A percentile compares a stretch with the other conserved stretches of the same genome.
phyloP scores from a whole-genome alignment of 2,888 invertebrate species.

The Noctua fimbriata region DNA sequence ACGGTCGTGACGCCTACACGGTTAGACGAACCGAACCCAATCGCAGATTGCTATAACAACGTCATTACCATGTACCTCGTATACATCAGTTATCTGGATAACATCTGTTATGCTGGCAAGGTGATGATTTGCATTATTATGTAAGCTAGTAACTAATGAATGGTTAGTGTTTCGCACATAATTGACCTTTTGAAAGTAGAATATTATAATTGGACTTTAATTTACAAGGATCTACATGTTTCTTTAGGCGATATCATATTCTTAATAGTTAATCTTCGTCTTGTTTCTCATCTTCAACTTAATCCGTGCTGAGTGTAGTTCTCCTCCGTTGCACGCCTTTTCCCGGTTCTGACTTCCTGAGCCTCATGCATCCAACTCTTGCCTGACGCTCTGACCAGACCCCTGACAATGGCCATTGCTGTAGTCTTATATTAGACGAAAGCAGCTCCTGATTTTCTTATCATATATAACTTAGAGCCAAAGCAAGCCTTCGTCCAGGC shows the following conservation, averaged over 20 bases:
- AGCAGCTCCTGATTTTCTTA: neutral
- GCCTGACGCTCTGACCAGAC: neutral
- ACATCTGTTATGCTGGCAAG: slow-evolving; percentile 57
- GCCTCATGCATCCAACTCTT: neutral
- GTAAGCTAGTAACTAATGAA: slow-evolving; percentile 43
- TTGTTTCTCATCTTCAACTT: neutral
- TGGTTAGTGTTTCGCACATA: slow-evolving; percentile 38
- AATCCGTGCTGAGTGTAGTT: neutral
- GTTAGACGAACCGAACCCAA: slow-evolving; percentile 72
- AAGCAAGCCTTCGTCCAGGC: neutral
- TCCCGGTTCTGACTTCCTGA: neutral
- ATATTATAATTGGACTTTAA: neutral
- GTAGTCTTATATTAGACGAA: neutral
- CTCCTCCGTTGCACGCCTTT: neutral
- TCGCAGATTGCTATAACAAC: slow-evolving; percentile 79
- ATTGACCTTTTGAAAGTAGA: slow-evolving; percentile 37
- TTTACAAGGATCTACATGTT: neutral
- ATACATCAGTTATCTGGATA: slow-evolving; percentile 51
- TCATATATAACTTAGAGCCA: neutral
- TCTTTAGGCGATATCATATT: neutral
- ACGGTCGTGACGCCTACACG: slow-evolving; percentile 74
- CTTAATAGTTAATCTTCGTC: neutral
- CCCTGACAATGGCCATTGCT: neutral
- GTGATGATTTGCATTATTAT: slow-evolving; percentile 63
- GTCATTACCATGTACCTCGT: slow-evolving; percentile 68